Base-by-base conservation (phyloP, 2,113 vertebrate genomes). In the Pygoscelis adeliae region DNA sequence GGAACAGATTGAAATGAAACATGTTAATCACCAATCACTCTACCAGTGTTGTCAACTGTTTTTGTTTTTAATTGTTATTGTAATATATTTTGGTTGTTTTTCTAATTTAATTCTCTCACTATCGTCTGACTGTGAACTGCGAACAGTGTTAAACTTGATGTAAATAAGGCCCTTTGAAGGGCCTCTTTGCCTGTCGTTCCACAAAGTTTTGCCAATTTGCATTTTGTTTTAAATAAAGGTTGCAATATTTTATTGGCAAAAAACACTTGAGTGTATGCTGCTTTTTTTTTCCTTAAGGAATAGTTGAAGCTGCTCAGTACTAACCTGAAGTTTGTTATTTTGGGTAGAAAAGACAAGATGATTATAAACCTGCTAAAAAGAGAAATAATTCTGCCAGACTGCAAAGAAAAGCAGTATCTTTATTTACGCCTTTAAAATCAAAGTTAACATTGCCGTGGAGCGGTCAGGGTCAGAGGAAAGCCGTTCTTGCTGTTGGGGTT, bases 101-200 rank as follows among this genome's bases (percentile, higher is more conserved):
- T 98, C 98, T 98, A 98, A 99, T 99, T 99, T 99, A 99, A 99
- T 99, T 98, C 98, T 99, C 98, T 99, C 98, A 98, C 98, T 98
- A 98, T 98, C 97, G 99, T 99, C 99, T 99, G 98, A 99, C 99
- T 99, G 99, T 99, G 99, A 99, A 99, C 98, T 99, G 99, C 99
- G 96, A 99, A 99, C 99, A 99, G 99, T 99, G 99, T 99, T 99
- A 99, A 99, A 99, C 98, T 99, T 99, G 99, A 99, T 99, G 99
- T 99, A 99, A 99, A 99, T 99, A 99, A 98, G 98, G 97, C 91
- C 95, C 96, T 96, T 34, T 56, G 73, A 93, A 83, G 96, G 98
- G 92, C 88, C 96, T 97, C 94, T 97, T 97, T 97, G 98, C 97
- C 97, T 98, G 97, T 96, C 22, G 95, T 98, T 96, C 98, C 97